Evolutionary conservation across 2,113 vertebrate species (phyloP).

Genomic region (Passer montanus): DNA sequence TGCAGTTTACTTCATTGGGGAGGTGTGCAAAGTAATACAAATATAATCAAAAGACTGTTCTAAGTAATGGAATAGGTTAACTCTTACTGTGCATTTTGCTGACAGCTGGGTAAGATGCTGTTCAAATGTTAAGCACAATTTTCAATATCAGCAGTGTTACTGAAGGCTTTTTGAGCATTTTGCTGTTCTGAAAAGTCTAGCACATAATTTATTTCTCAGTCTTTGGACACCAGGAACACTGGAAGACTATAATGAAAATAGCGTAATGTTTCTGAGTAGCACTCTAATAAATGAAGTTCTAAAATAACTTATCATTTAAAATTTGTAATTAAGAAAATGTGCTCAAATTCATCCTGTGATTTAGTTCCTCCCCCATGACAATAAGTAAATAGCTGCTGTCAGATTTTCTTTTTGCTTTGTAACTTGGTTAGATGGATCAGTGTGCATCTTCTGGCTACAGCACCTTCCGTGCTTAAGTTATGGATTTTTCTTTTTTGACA

Average conservation of each 20-base stretch:
- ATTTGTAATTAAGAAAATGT: conserved; percentile 8
- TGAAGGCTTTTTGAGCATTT: background rate
- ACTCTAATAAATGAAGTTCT: background rate
- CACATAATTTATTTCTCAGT: background rate
- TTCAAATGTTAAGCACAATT: background rate
- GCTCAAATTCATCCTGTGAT: background rate
- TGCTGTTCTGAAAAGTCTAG: background rate
- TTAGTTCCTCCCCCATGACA: accelerated
- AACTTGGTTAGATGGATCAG: background rate
- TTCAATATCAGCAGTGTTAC: background rate
- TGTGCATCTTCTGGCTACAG: background rate
- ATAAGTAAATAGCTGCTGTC: background rate
- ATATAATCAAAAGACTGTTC: background rate
- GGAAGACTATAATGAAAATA: background rate
- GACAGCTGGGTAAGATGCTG: background rate
- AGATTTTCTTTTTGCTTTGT: background rate
- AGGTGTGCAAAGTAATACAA: background rate
- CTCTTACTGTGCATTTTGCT: background rate
- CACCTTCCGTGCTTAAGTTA: background rate
- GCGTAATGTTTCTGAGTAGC: background rate
- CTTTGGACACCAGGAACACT: background rate
- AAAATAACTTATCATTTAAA: background rate
- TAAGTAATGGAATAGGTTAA: background rate
- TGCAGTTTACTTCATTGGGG: background rate
- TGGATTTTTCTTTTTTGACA: background rate